Base-by-base conservation (phyloP, 1,140 invertebrate species). In the Ceratina japonica region DNA sequence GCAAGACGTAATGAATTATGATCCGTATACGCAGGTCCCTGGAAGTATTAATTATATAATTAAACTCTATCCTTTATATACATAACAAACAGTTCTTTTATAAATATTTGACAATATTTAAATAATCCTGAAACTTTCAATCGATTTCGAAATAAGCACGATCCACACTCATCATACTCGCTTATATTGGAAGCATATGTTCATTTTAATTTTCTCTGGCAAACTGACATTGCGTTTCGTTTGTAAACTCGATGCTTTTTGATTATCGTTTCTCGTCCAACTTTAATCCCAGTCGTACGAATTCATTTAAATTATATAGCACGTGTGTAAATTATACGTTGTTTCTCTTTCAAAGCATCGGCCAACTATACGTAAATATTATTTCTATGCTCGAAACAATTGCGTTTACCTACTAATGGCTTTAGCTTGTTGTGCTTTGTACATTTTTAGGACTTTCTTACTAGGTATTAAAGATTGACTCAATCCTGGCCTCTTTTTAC, bases 391-490 rank as follows among this genome's bases (percentile, higher is more conserved):
- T 54, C 69, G 77, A 64, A 54, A 69, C 61, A 92, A 13, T 64
- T 68, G 68, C 80, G 86, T 88, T 91, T 91, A 92, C 90, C 91
- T 91, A 83, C 80, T 85, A 85, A 91, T 92, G 91, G 94, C 91
- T 81, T 93, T 93, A 54, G 91, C 87, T 88, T 94, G 93, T 85
- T 95, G 94, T 69, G 92, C 91, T 89, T 95, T 94, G 86, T 97
- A 97, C 90, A 95, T 94, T 91, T 97, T 96, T 88, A 97, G 94
- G 10, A 97, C 96, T 93, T 96, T 97, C 88, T 98, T 97, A 10
- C 97, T 95, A 54, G 97, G 97, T 37, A 96, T 92, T 22, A 98
- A 88, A n/a, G 93, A 93, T 87, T 97, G 94, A 16, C 94, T 94
- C 4, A 98, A 88, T 0, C 97, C 97, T 70, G 96, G 96, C 78